Base-by-base conservation (phyloP, 2,113 vertebrate genomes). In the Formicarius rufipectus region DNA sequence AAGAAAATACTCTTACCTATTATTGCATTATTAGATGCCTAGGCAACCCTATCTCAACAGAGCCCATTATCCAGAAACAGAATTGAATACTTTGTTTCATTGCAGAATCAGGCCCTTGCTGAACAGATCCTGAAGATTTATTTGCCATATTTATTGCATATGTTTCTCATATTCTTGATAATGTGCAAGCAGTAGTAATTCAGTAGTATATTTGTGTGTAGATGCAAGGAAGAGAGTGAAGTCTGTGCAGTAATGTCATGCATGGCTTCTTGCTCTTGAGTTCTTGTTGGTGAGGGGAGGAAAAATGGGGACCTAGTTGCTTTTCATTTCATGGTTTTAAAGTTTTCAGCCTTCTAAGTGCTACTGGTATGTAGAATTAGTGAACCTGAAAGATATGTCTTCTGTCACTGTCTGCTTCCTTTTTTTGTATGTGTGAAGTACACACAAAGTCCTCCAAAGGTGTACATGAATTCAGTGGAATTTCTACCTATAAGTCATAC, bases 91-190 rank as follows among this genome's bases (percentile, higher is more conserved):
- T 56, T 59, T 14, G 10, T 80, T 86, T 45, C 1, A 1, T 11
- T 64, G 60, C 28, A 68, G 79, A 77, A 47, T 80, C 27, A 12
- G 44, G 10, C 55, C 25, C 27, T 67, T 66, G 73, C 59, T 77
- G 55, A 80, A 33, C 14, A 60, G 59, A 30, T 77, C 25, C 23
- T 28, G 35, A 45, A 62, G 37, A 55, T 82, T 31, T 75, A n/a
- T 75, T 66, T 90, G 27, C 45, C 10, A 0, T 14, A 21, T 53
- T 67, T 83, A 19, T 28, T 60, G 7, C 13, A 0, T n/a, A 1
- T 2, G 1, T 80, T 76, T 74, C 2, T 4, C 35, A 39, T 2
- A 1, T 72, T 19, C 50, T 59, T 22, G 4, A 15, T 0, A 17
- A 39, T 19, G 13, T 42, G 15, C 2, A 6, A 67, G 68, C 49